These are phyloP conservation scores for Temnothorax rugatulus DNA, from an alignment of 2,888 invertebrate genomes.

Conservation along the genomic window DNA sequence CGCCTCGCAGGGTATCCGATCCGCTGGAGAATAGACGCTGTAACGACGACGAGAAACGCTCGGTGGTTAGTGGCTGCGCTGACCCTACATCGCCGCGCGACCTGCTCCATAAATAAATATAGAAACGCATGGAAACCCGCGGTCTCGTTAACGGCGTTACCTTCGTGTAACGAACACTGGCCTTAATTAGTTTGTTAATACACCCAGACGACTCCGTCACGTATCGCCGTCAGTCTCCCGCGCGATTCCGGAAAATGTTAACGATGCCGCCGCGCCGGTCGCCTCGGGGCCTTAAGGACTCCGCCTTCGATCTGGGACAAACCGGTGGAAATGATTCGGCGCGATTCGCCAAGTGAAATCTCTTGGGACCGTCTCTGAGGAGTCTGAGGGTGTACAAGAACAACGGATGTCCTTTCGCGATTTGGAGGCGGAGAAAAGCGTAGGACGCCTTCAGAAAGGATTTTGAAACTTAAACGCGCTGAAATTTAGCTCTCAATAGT, in stretches of 20 bases:
- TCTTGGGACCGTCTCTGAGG: background rate
- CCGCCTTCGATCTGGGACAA: background rate
- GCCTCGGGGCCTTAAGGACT: background rate
- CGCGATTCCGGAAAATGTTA: conserved; percentile 1
- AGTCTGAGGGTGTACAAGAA: background rate
- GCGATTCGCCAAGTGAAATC: background rate
- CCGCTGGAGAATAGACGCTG: conserved; percentile 31
- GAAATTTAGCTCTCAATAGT: background rate
- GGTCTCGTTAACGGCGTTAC: conserved; percentile 38
- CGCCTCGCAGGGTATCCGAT: conserved; percentile 20
- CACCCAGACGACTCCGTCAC: conserved; percentile 11
- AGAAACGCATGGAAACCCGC: conserved; percentile 41
- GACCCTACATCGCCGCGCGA: conserved; percentile 33
- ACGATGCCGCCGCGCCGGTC: background rate
- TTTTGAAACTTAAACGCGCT: background rate
- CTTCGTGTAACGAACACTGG: conserved; percentile 38
- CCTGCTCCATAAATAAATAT: conserved; percentile 56
- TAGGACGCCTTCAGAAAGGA: background rate
- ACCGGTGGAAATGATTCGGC: background rate
- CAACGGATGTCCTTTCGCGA: background rate
- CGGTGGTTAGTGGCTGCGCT: conserved; percentile 18
- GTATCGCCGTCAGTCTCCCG: background rate
- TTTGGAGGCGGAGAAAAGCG: background rate
- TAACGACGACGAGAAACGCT: conserved; percentile 11
- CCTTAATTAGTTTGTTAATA: conserved; percentile 57